Percentiles rank a stretch among this genome's conserved stretches.
Conservation (phyloP, 2,113 vertebrate species). For the Rhadina sibilatrix region DNA sequence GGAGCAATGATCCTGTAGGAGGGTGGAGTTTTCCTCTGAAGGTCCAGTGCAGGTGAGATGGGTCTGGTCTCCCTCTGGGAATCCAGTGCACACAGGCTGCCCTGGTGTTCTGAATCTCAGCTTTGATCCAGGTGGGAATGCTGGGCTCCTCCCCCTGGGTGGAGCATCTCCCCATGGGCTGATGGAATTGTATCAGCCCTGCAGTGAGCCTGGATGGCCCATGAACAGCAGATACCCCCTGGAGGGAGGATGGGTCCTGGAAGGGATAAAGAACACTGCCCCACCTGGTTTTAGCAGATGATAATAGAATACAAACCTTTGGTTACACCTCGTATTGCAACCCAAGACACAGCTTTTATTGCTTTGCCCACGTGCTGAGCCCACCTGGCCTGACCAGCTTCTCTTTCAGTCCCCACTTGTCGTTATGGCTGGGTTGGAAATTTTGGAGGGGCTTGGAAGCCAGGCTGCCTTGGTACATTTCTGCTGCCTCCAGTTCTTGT, state of each 20-base stretch:
- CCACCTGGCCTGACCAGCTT: not conserved
- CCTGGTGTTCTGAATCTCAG: not conserved
- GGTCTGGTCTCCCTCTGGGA: no score
- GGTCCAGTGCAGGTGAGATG: no score
- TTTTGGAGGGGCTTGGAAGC: not conserved
- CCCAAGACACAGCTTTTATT: not conserved
- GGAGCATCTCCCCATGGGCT: no score
- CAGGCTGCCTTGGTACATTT: not conserved
- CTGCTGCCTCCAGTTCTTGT: not conserved
- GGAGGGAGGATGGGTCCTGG: no score
- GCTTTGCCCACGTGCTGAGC: fast-evolving
- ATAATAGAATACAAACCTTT: not conserved
- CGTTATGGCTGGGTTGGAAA: fast-evolving
- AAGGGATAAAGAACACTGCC: not conserved
- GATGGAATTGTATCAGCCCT: no score
- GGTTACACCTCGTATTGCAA: not conserved
- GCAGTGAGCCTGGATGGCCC: no score
- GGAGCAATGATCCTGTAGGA: no score
- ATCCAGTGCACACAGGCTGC: no score
- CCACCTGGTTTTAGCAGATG: not conserved
- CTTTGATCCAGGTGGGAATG: not conserved
- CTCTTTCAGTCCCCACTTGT: not conserved
- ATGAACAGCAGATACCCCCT: no score
- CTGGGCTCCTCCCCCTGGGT: not conserved
- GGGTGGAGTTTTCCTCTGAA: no score